Base-by-base conservation (phyloP, 2,113 vertebrate genomes). In the Sinocyclocheilus grahami region DNA sequence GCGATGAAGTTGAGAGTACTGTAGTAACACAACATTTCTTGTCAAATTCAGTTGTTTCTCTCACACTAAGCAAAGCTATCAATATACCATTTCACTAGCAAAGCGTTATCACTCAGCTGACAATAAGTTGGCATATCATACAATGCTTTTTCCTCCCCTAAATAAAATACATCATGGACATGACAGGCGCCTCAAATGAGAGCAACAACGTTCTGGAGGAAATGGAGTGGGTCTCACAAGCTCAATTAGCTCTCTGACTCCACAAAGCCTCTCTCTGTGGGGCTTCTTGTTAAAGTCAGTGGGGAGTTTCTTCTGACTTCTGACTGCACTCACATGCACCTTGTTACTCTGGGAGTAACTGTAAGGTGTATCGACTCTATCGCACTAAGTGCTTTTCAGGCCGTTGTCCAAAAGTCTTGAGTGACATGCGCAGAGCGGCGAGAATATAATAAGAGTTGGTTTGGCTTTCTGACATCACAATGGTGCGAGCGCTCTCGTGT, bases 201-300 rank as follows among this genome's bases (percentile, higher is more conserved):
- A 60, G n/a, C 13, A 86, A 39, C 60, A 81, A 74, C 2, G 30
- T 62, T 27, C 48, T 67, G 20, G 33, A 48, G 30, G 53, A 83
- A 85, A 83, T 87, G 58, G 81, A 85, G 75, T 86, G 76, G 46
- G 67, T 86, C 88, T 82, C 71, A 82, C 78, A 87, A 85, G 27
- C 88, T 75, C 65, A 85, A 87, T 83, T 85, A 87, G 82, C 88
- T 60, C 85, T 13, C 42, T 3, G 13, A 72, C 51, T 24, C 14
- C 71, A 85, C 79, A 85, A 85, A 87, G 65, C 37, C 33, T 58
- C 16, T 74, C 80, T 87, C 79, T 75, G 48, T 79, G 67, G 77
- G 88, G 63, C 53, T 78, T 85, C 84, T 89, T 85, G 82, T 88
- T 87, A 89, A 89, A 89, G 86, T 87, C 88, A 87, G 84, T 80